phyloP scores from a whole-genome alignment of 2,797 vertebrate genomes.

The Jordanella pulchra region DNA sequence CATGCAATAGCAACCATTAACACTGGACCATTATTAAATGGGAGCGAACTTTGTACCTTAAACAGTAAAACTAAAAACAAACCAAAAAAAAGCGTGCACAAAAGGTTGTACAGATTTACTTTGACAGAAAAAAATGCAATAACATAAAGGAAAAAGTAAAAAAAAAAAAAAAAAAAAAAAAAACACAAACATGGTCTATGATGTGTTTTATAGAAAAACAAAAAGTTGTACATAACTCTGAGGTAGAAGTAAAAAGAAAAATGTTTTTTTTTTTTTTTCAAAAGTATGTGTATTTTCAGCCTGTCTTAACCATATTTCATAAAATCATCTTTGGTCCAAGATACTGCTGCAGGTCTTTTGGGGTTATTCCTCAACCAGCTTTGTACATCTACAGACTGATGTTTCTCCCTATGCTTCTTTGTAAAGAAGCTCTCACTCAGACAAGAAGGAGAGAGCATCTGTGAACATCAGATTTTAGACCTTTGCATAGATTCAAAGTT shows the following conservation, averaged over 20 bases:
- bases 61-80: conserved; percentile 6
- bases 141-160: conserved; percentile 16
- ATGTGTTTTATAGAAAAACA: neutral
- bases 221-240: neutral
- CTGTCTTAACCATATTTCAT: neutral
- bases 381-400: neutral
- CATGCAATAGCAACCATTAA: conserved; percentile 27
- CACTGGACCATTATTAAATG: conserved; percentile 16
- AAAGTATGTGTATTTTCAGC: neutral
- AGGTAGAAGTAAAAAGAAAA: neutral
- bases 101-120: conserved; percentile 7
- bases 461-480: neutral
- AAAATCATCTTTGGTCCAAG: neutral
- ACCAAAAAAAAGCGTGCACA: conserved; percentile 51
- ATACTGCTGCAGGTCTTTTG: neutral
- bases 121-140: conserved; percentile 22
- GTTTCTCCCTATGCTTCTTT: neutral
- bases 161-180: neutral
- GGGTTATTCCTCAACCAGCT: neutral
- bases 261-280: too few relatives aligned
- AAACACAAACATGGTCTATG: neutral
- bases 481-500: neutral
- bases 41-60: conserved; percentile 8
- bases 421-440: neutral
- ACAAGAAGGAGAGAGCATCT: neutral